Base-by-base conservation (phyloP, 2,113 vertebrate genomes). In the Upupa epops region DNA sequence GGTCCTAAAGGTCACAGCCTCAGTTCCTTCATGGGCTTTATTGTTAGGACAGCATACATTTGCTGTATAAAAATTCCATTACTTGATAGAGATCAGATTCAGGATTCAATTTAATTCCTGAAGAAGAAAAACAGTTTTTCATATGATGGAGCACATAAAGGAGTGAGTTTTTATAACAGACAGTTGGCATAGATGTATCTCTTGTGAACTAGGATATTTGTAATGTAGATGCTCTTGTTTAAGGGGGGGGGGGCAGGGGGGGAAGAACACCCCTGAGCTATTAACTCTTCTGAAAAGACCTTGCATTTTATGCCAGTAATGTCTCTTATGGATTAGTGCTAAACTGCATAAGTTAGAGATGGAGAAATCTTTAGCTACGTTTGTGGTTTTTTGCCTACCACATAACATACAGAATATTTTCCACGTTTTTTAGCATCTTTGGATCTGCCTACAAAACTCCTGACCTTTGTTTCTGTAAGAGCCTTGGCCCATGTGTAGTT, bases 1-100 rank as follows among this genome's bases (percentile, higher is more conserved):
- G 45, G 19, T 89, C 26, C n/a, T 59, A 84, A 66, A 90, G 66
- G 73, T 84, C 48, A 25, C 0, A 0, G 48, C 42, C 64, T 90
- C 89, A 31, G 76, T 92, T 89, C 83, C 82, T 93, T 89, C 90
- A 87, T 94, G 64, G 59, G 84, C 89, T 94, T 87, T 89, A 63
- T 84, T 82, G 80, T 79, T 79, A 84, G 74, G 42, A 31, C 40
- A 51, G 26, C 18, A 36, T 45, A 37, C 13, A 25, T 40, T 86
- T 51, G 78, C 63, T 89, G n/a, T 63, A 70, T 88, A 91, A 71
- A 61, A 45, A 68, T 5, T 74, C 29, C 1, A 9, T 85, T 89
- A 25, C 31, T 88, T 89, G 52, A 46, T 28, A 66, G 51, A 73
- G 86, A 55, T 76, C 55, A 55, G 22, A 29, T 91, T 79, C 17